Evolutionary conservation across 92 coral and sea anemone species (phyloP), one percentile per base, ranked within the genome.

Genomic region (Porites divaricata): DNA sequence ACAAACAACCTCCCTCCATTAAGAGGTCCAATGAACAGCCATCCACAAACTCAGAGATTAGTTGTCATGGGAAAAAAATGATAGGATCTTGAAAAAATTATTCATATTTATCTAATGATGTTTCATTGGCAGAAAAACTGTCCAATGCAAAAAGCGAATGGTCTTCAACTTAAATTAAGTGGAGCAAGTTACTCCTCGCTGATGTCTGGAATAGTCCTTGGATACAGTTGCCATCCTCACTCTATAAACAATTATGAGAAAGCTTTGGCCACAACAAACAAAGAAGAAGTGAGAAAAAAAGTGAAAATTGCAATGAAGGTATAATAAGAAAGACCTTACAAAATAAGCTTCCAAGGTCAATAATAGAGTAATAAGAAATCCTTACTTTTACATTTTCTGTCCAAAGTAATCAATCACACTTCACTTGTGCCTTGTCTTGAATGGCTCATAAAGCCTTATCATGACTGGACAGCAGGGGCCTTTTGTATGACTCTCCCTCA

Each of bases 181-280:
- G 92, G 89, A 20, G 88, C 86, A 8, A 89, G 92, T 49, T 83
- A 74, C 79, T 70, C 74, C 48, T 72, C 81, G 7, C 23, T 84
- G 41, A 84, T 84, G 88, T 89, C 92, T 51, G 92, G 89, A 13
- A 89, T 84, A 89, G 81, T 79, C 58, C 74, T 89, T 71, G 89
- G 89, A 2, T 89, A 71, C 63, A 75, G 87, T 15, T 61, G 78
- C 80, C 88, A 82, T 48, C 88, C 91, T 20, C 74, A 88, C 9
- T 74, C 91, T 53, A 57, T 88, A 9, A 51, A 22, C 68, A 81
- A 76, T 67, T 77, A 82, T 13, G 63, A 72, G 28, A 88, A 88
- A n/a, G 24, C 50, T 2, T 20, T 88, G n/a, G 83, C 83, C 22
- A 67, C 23, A 23, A 14, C 53, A 16, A 88, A 78, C 84, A 25